Evolutionary conservation across 2,888 invertebrate genomes (phyloP).

Genomic region (Agrochola litura): DNA sequence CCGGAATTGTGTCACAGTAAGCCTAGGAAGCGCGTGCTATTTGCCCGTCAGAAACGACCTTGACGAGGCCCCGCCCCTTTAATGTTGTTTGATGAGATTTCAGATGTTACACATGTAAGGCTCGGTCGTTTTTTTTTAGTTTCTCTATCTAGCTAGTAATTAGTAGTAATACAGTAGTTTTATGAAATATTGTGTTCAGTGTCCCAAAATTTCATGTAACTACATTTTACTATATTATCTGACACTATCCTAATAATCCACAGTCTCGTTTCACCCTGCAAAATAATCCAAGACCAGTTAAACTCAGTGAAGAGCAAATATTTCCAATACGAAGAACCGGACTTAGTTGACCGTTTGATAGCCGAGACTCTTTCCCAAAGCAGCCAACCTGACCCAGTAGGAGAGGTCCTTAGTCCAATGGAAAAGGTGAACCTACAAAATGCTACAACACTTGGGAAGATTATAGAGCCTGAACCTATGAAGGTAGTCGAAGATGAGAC

Average conservation of each 20-base stretch:
- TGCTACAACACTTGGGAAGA: constrained; percentile 69
- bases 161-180: too few relatives aligned
- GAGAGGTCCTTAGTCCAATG: constrained; percentile 74
- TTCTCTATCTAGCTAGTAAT: too few relatives aligned
- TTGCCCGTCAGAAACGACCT: too few relatives aligned
- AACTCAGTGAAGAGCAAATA: constrained; percentile 68
- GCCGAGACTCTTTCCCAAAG: constrained; percentile 75
- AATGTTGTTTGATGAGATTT: too few relatives aligned
- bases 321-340: constrained; percentile 70
- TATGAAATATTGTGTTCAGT: too few relatives aligned
- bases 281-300: constrained; percentile 71
- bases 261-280: constrained; percentile 69
- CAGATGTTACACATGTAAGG: too few relatives aligned
- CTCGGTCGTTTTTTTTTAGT: too few relatives aligned
- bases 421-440: constrained; percentile 75
- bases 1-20: too few relatives aligned
- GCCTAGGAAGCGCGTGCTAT: too few relatives aligned
- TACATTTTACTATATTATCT: constrained; percentile 4
- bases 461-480: constrained; percentile 65
- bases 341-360: constrained; percentile 75
- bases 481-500: constrained; percentile 68
- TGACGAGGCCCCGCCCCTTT: too few relatives aligned
- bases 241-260: background rate
- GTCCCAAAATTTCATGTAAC: too few relatives aligned
- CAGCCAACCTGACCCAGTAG: constrained; percentile 74